Percentiles rank a stretch among this genome's conserved stretches.
These are phyloP conservation scores for Wiebesia pumilae DNA, from an alignment of 1,140 invertebrate genomes.

Conservation along the genomic window DNA sequence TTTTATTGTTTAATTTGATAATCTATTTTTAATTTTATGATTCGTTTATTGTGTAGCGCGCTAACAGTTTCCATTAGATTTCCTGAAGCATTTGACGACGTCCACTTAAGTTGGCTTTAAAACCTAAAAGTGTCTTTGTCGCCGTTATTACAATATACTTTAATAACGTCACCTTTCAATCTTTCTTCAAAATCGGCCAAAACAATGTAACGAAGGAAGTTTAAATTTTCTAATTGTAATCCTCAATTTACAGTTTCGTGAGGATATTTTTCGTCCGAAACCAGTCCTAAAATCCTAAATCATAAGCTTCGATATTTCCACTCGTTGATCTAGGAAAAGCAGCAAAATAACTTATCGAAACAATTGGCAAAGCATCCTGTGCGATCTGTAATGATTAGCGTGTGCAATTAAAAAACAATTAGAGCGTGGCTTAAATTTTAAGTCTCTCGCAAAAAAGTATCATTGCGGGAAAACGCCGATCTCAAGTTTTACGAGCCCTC, in stretches of 20 bases:
- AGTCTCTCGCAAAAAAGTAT: background rate
- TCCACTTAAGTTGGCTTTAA: conserved; percentile 12
- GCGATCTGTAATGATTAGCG: too few relatives aligned
- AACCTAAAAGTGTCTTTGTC: conserved; percentile 6
- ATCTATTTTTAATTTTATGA: background rate
- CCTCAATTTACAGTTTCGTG: too few relatives aligned
- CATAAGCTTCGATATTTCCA: too few relatives aligned
- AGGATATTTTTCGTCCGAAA: too few relatives aligned
- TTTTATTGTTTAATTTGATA: background rate
- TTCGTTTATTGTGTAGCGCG: conserved; percentile 29
- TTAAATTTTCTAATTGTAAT: too few relatives aligned
- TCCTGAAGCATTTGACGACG: background rate
- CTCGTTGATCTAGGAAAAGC: too few relatives aligned
- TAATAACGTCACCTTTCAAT: background rate
- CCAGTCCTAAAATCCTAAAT: too few relatives aligned
- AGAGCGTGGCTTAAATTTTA: background rate
- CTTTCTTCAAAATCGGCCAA: background rate
- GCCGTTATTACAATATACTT: background rate
- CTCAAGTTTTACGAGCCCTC: too few relatives aligned
- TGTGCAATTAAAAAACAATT: background rate
- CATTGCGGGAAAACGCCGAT: too few relatives aligned
- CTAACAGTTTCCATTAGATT: conserved; percentile 41
- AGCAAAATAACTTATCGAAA: too few relatives aligned
- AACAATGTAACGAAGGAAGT: background rate
- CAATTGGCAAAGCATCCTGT: too few relatives aligned